A percentile compares a stretch with the other conserved stretches of the same genome.
These are phyloP conservation scores for Drosophila eugracilis DNA, from an alignment of 1,140 invertebrate genomes.

Conservation along the genomic window DNA sequence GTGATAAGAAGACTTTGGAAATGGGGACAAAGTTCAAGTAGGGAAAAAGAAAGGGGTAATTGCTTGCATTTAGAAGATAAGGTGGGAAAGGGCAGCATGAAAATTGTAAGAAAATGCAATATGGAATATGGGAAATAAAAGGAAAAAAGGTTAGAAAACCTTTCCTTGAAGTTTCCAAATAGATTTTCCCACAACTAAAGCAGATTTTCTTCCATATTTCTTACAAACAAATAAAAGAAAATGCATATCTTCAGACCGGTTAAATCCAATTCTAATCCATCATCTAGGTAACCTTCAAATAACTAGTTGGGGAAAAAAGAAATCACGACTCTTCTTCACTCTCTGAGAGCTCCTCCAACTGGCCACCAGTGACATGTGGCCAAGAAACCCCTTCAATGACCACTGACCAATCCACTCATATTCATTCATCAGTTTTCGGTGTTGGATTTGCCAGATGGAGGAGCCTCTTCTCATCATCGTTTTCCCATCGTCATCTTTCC, in stretches of 20 bases:
- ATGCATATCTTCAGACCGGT: too few relatives aligned
- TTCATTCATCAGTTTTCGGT: background rate
- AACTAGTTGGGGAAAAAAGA: background rate
- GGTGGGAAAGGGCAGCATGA: too few relatives aligned
- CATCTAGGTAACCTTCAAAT: conserved; percentile 11
- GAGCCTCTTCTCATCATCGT: conserved; percentile 1
- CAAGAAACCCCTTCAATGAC: conserved; percentile 2
- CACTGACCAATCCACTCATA: background rate
- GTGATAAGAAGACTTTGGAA: conserved; percentile 53
- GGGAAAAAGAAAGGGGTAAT: conserved; percentile 15
- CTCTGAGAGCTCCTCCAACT: conserved; percentile 2
- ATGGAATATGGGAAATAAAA: too few relatives aligned
- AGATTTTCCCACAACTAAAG: too few relatives aligned
- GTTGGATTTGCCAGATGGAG: background rate
- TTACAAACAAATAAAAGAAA: too few relatives aligned
- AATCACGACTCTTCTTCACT: background rate
- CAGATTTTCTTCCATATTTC: too few relatives aligned
- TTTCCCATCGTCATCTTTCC: conserved; percentile 14
- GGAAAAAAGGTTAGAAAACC: too few relatives aligned
- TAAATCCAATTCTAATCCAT: background rate
- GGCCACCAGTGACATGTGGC: background rate
- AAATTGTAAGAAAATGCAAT: too few relatives aligned
- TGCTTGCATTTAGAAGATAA: conserved; percentile 11
- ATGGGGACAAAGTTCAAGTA: background rate
- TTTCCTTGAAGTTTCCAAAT: too few relatives aligned